Percentiles rank a stretch among this genome's conserved stretches.
phyloP scores from a whole-genome alignment of 2,888 invertebrate species.

The Lottia gigantea region DNA sequence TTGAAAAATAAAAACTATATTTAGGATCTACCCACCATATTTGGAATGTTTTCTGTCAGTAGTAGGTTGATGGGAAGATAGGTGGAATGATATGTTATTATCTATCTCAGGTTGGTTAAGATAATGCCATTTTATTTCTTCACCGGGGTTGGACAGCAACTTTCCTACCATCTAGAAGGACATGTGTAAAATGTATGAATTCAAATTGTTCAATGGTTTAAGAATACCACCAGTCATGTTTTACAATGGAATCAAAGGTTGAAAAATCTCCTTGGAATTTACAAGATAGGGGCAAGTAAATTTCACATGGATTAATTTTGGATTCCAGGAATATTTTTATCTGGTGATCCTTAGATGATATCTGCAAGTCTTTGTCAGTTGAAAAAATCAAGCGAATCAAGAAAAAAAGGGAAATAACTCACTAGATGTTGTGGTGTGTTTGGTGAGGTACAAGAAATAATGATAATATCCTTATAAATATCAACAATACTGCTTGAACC shows the following conservation, averaged over 20 bases:
- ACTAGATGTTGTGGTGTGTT: constrained; percentile 36
- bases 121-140: constrained; percentile 41
- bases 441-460: constrained; percentile 52
- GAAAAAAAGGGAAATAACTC: neutral
- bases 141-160: constrained; percentile 42
- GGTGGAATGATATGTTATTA: constrained; percentile 51
- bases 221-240: too few species aligned
- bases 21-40: constrained; percentile 51
- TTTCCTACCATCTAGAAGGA: constrained; percentile 48
- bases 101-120: constrained; percentile 42
- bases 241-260: too few species aligned
- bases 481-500: constrained; percentile 48
- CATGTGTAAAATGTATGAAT: neutral
- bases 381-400: too few species aligned
- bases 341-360: too few species aligned
- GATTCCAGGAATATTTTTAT: too few species aligned
- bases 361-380: too few species aligned
- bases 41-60: constrained; percentile 42
- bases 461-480: constrained; percentile 48
- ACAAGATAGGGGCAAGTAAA: too few species aligned
- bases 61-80: constrained; percentile 44
- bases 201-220: too few species aligned
- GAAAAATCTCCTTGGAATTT: too few species aligned
- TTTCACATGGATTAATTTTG: too few species aligned
- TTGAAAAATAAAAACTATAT: neutral